Evolutionary conservation across 2,888 invertebrate genomes (phyloP).

Genomic region (Erebia palarica): DNA sequence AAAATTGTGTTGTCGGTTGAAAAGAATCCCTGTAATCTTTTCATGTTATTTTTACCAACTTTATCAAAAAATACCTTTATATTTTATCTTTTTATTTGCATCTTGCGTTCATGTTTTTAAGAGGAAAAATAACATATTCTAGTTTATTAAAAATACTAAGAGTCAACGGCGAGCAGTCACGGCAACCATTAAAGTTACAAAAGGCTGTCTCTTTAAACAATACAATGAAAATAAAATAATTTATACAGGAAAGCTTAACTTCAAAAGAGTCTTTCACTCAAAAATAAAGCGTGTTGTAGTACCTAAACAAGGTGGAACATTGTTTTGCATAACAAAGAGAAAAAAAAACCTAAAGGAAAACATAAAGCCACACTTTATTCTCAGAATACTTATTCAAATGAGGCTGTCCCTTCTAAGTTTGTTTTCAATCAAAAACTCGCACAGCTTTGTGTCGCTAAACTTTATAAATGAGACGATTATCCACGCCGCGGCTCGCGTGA

Average conservation of each 20-base stretch:
- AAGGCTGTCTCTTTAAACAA: slow-evolving; percentile 76
- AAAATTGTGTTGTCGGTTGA: background rate
- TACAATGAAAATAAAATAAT: slow-evolving; percentile 81
- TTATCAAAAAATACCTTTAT: background rate
- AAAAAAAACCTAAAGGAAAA: slow-evolving; percentile 81
- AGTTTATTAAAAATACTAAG: slow-evolving; percentile 63
- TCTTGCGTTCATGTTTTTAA: background rate
- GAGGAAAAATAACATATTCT: slow-evolving; percentile 21
- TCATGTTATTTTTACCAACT: background rate
- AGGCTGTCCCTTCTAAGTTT: slow-evolving; percentile 83
- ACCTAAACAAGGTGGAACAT: slow-evolving; percentile 83
- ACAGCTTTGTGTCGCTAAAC: slow-evolving; percentile 81
- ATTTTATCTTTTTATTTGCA: background rate
- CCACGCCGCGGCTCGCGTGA: slow-evolving; percentile 64
- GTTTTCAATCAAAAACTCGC: slow-evolving; percentile 83
- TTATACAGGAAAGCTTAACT: slow-evolving; percentile 82
- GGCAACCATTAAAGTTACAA: slow-evolving; percentile 73
- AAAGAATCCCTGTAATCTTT: background rate
- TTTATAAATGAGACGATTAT: slow-evolving; percentile 83
- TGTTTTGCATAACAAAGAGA: slow-evolving; percentile 82
- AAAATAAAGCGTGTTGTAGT: slow-evolving; percentile 82
- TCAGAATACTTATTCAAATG: slow-evolving; percentile 83
- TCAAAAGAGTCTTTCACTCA: slow-evolving; percentile 82
- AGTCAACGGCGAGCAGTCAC: slow-evolving; percentile 64
- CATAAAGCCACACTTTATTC: slow-evolving; percentile 83